Conservation (phyloP, 2,797 vertebrate genomes). For the Spheniscus humboldti region DNA sequence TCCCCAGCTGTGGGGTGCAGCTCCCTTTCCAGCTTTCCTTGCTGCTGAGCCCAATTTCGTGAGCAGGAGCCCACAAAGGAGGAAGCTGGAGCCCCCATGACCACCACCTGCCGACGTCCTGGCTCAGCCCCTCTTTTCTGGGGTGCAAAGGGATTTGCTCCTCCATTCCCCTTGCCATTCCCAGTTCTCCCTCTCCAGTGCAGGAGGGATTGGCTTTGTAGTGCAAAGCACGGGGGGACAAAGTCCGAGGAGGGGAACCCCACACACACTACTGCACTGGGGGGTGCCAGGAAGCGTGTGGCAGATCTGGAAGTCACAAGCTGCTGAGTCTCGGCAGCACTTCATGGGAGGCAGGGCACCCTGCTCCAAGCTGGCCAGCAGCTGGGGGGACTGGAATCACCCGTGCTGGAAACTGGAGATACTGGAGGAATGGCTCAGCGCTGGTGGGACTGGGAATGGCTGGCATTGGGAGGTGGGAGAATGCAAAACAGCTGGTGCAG, state of each 20-base stretch:
- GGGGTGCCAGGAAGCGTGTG: background rate
- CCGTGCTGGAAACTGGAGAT: background rate
- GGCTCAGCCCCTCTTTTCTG: background rate
- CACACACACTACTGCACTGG: background rate
- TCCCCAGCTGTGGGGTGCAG: background rate
- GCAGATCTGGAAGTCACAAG: background rate
- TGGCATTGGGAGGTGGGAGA: background rate
- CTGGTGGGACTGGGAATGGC: background rate
- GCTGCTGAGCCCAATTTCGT: rapidly evolving
- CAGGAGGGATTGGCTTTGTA: background rate
- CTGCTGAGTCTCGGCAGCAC: rapidly evolving
- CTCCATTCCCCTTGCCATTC: rapidly evolving
- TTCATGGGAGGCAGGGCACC: background rate
- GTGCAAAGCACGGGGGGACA: rapidly evolving
- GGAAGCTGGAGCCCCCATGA: background rate
- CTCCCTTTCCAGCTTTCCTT: background rate
- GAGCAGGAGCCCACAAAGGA: background rate
- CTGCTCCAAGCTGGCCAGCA: background rate
- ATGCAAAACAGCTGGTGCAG: background rate
- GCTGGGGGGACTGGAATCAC: background rate
- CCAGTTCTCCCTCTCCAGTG: background rate
- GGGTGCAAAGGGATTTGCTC: background rate
- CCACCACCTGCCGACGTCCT: background rate
- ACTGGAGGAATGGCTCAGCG: background rate
- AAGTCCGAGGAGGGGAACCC: background rate